phyloP scores from a whole-genome alignment of 2,797 vertebrate genomes.

The Salarias fasciatus region DNA sequence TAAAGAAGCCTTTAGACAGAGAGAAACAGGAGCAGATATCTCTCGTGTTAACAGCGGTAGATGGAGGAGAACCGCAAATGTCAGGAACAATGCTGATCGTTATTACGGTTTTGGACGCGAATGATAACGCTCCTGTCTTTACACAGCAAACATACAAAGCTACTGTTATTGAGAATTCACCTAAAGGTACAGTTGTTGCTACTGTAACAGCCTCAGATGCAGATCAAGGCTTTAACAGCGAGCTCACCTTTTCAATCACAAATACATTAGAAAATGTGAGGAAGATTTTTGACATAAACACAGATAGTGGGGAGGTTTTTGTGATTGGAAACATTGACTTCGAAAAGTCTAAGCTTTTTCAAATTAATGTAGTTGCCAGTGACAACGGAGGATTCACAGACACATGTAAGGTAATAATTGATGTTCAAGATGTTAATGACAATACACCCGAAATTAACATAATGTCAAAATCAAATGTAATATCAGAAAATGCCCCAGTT shows the following conservation, averaged over 20 bases:
- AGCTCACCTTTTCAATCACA: conserved; percentile 56
- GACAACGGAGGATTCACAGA: too few species aligned
- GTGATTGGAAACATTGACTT: too few species aligned
- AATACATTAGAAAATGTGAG: conserved; percentile 9
- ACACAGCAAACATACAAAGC: conserved; percentile 61
- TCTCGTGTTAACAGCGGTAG: conserved; percentile 69
- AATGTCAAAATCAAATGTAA: conserved; percentile 57
- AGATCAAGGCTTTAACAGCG: conserved; percentile 41
- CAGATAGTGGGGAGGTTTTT: conserved; percentile 3
- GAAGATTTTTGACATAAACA: conserved; percentile 28
- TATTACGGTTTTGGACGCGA: conserved; percentile 68
- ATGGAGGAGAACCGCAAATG: conserved; percentile 74
- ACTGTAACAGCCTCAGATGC: conserved; percentile 66
- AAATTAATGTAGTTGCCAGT: too few species aligned
- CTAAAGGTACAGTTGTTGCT: conserved; percentile 50
- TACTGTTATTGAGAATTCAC: conserved; percentile 64
- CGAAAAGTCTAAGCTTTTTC: too few species aligned
- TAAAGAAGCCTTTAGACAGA: conserved; percentile 76
- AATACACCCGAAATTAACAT: conserved; percentile 79
- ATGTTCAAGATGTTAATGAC: conserved; percentile 74
- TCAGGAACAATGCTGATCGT: conserved; percentile 72
- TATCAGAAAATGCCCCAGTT: conserved; percentile 56
- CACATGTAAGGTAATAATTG: too few species aligned
- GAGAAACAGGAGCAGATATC: conserved; percentile 66
- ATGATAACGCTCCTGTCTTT: conserved; percentile 78